These are phyloP conservation scores for Cataglyphis altisquamis DNA, from an alignment of 2,888 invertebrate species.

Conservation along the genomic window DNA sequence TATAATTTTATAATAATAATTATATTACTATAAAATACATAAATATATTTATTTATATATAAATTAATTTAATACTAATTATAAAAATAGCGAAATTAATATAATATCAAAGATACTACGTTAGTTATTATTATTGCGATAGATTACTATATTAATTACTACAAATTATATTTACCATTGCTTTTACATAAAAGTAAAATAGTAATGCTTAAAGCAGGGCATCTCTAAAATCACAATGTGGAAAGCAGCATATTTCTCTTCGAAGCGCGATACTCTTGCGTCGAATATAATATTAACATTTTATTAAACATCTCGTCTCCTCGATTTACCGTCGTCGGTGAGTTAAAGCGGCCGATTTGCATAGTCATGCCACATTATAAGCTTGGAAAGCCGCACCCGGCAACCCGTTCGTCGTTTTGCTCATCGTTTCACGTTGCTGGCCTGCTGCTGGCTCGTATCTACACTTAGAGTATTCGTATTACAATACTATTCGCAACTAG, in stretches of 20 bases:
- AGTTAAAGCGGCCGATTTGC: constrained; percentile 48
- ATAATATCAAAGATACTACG: background rate
- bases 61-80: background rate
- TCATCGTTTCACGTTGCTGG: constrained; percentile 42
- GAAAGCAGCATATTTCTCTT: background rate
- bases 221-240: constrained; percentile 13
- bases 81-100: background rate
- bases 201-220: background rate
- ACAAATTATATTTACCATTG: background rate
- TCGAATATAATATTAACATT: constrained; percentile 50
- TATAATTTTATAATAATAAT: background rate
- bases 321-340: constrained; percentile 31
- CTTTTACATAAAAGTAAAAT: background rate
- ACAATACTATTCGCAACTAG: constrained; percentile 53
- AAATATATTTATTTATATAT: background rate
- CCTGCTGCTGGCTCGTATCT: constrained; percentile 36
- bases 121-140: background rate
- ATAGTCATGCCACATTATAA: constrained; percentile 52
- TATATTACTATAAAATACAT: background rate
- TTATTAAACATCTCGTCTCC: constrained; percentile 43
- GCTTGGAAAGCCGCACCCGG: constrained; percentile 47
- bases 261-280: constrained; percentile 24
- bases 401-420: constrained; percentile 37
- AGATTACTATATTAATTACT: constrained; percentile 1
- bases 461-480: constrained; percentile 46